phyloP scores from a whole-genome alignment of 37 sponge, comb jelly and placozoan genomes.

The Cladorhizidae sp. region DNA sequence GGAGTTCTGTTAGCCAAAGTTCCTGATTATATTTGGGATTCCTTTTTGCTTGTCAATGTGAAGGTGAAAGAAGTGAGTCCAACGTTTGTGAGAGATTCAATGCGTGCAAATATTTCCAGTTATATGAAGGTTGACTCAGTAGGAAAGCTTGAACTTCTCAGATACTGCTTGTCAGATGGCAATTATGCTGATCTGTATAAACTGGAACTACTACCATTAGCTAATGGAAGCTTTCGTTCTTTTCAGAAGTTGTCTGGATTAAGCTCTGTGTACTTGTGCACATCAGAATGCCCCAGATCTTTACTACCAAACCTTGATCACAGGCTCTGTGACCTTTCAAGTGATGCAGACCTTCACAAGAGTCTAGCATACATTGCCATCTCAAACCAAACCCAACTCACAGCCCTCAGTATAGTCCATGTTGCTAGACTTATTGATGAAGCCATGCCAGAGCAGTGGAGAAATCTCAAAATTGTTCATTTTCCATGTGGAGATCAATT shows the following conservation, averaged over 20 bases:
- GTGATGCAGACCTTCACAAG: conserved; percentile 18
- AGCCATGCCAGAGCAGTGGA: conserved; percentile 15
- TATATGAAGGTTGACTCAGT: conserved; percentile 8
- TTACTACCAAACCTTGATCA: conserved; percentile 44
- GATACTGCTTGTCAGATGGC: conserved; percentile 50
- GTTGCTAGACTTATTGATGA: conserved; percentile 16
- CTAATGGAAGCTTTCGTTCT: conserved; percentile 26
- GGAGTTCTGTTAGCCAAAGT: conserved; percentile 32
- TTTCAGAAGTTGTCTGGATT: conserved; percentile 4
- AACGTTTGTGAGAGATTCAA: neutral
- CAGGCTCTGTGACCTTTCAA: neutral
- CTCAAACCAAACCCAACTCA: conserved; percentile 24
- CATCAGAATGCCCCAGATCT: conserved; percentile 11
- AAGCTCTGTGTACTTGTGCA: conserved; percentile 36
- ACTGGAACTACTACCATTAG: conserved; percentile 46
- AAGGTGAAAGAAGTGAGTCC: conserved; percentile 20
- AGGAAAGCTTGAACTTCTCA: conserved; percentile 36
- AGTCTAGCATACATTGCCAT: conserved; percentile 13
- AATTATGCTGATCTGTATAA: conserved; percentile 30
- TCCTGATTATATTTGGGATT: conserved; percentile 8
- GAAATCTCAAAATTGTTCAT: neutral
- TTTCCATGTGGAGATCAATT: neutral
- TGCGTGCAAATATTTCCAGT: conserved; percentile 2
- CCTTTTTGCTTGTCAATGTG: neutral
- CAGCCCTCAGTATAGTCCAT: neutral